A percentile compares a stretch with the other conserved stretches of the same genome.
Conservation (phyloP, 2,797 vertebrate species). For the Anguilla pacifica region DNA sequence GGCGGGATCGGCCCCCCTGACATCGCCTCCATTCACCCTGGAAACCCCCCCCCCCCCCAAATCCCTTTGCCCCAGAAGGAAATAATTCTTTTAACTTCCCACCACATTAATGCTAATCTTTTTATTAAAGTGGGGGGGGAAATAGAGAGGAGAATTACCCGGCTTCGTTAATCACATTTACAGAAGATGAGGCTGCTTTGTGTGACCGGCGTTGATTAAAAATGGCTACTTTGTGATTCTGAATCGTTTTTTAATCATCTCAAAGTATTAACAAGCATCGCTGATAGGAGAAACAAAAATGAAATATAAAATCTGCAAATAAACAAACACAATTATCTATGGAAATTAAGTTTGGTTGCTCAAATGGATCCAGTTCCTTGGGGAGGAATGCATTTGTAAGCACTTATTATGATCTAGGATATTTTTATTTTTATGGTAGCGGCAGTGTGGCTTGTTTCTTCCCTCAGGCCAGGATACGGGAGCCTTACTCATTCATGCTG, state of each 20-base stretch:
- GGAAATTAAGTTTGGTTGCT: constrained; percentile 43
- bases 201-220: constrained; percentile 13
- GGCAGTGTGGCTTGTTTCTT: constrained; percentile 43
- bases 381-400: constrained; percentile 27
- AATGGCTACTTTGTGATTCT: constrained; percentile 26
- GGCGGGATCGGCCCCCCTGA: constrained; percentile 41
- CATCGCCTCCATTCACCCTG: constrained; percentile 38
- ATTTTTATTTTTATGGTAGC: constrained; percentile 12
- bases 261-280: constrained; percentile 43
- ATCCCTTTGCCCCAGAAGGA: constrained; percentile 38
- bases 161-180: constrained; percentile 23
- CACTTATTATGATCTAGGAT: background rate
- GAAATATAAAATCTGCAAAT: constrained; percentile 48
- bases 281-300: constrained; percentile 47
- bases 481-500: constrained; percentile 28
- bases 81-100: constrained; percentile 55
- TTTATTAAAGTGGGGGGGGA: constrained; percentile 45
- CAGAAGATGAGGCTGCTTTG: constrained; percentile 20
- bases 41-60: constrained; percentile 25
- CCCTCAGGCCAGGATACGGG: constrained; percentile 32
- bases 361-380: constrained; percentile 13
- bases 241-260: constrained; percentile 49
- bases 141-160: constrained; percentile 26
- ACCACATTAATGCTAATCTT: constrained; percentile 56
- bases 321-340: constrained; percentile 49